Evolutionary conservation across 2,113 vertebrate genomes (phyloP).

Genomic region (Danionella cerebrum): DNA sequence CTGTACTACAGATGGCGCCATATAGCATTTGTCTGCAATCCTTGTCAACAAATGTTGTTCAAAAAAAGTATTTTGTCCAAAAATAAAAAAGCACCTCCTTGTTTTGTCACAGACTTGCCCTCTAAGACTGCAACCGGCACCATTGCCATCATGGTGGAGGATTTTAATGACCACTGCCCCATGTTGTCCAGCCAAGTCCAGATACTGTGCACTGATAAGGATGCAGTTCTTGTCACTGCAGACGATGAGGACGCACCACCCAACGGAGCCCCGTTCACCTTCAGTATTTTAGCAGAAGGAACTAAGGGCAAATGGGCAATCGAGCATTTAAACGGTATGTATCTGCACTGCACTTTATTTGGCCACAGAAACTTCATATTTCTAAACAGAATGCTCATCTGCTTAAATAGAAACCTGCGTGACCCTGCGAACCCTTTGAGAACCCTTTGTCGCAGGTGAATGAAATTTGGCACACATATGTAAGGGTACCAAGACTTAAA

Average conservation of each 20-base stretch:
- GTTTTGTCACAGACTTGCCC: constrained; percentile 55
- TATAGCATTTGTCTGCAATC: no score
- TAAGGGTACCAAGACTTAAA: no score
- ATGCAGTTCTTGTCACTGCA: constrained; percentile 66
- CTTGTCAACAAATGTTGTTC: no score
- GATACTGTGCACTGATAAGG: constrained; percentile 60
- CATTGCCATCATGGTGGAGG: constrained; percentile 70
- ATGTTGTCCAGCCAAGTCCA: constrained; percentile 51
- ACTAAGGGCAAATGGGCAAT: constrained; percentile 72
- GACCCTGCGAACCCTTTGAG: no score
- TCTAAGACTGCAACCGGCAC: constrained; percentile 81
- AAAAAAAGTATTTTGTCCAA: no score
- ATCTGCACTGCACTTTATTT: no score
- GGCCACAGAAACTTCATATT: no score
- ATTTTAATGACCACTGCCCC: constrained; percentile 88
- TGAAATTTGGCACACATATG: no score
- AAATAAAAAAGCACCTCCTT: no score
- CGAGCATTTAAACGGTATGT: constrained; percentile 64
- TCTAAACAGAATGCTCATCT: no score
- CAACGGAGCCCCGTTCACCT: constrained; percentile 74
- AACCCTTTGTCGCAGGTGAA: no score
- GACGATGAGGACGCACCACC: constrained; percentile 68
- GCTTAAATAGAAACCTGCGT: no score
- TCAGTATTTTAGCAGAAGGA: constrained; percentile 63
- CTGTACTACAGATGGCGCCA: not conserved